These are phyloP conservation scores for Clarias gariepinus DNA, from an alignment of 2,113 vertebrate genomes.

Conservation along the genomic window DNA sequence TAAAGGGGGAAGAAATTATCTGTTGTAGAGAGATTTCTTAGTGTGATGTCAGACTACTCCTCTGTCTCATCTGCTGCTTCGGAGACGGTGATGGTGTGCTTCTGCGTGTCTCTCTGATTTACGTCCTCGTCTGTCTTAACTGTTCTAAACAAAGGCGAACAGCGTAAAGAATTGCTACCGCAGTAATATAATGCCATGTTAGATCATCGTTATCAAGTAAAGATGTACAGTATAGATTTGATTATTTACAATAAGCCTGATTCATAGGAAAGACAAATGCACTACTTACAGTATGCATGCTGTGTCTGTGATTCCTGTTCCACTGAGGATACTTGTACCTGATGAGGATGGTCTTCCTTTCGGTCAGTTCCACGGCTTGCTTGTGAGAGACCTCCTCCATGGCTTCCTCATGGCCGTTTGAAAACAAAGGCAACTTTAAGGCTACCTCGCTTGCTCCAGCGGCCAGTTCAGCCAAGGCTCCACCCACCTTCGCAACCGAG, in stretches of 20 bases:
- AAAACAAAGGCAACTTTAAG: constrained; percentile 24
- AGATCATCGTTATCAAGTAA: neutral
- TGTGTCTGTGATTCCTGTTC: neutral
- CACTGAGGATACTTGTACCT: constrained; percentile 62
- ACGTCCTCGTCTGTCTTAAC: constrained; percentile 68
- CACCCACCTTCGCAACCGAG: neutral
- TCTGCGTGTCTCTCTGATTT: constrained; percentile 66
- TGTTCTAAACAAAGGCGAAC: constrained; percentile 59
- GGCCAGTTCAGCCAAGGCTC: neutral
- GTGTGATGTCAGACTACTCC: constrained; percentile 54
- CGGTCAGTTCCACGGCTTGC: constrained; percentile 66
- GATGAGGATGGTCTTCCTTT: constrained; percentile 72
- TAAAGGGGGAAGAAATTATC: neutral
- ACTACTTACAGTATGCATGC: neutral
- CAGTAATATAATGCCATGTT: neutral
- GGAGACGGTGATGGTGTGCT: constrained; percentile 71
- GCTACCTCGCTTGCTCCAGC: neutral
- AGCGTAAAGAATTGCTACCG: constrained; percentile 12
- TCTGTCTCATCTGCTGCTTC: constrained; percentile 74
- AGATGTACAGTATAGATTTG: neutral
- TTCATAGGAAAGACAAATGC: neutral
- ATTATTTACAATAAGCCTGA: neutral
- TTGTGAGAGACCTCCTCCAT: constrained; percentile 55
- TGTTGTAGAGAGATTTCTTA: neutral
- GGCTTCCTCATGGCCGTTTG: constrained; percentile 14